These are phyloP conservation scores for Potamarius usumacintae DNA, from an alignment of 2,113 vertebrate genomes.

Conservation along the genomic window DNA sequence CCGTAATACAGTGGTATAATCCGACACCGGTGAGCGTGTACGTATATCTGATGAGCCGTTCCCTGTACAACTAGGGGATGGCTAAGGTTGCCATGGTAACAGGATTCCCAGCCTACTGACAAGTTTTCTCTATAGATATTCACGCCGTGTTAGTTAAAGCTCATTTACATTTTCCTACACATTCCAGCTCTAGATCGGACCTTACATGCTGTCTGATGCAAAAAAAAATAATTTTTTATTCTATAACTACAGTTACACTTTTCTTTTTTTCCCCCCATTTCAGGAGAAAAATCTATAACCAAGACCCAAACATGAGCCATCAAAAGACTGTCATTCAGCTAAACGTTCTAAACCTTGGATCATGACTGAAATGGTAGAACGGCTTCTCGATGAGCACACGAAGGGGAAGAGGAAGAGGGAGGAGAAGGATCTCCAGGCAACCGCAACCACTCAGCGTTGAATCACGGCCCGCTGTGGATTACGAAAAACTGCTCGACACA, in stretches of 20 bases:
- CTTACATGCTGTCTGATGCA: not conserved
- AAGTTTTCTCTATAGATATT: constrained; percentile 33
- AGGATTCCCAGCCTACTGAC: constrained; percentile 30
- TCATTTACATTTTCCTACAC: not conserved
- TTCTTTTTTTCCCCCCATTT: not conserved
- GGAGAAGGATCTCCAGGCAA: constrained; percentile 48
- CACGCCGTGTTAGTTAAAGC: constrained; percentile 10
- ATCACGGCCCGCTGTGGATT: constrained; percentile 31
- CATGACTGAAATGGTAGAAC: not conserved
- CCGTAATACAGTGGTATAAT: constrained; percentile 30
- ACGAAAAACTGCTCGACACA: constrained; percentile 8
- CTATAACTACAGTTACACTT: not conserved
- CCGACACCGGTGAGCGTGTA: constrained; percentile 14
- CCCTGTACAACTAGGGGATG: constrained; percentile 26
- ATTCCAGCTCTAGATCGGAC: not conserved
- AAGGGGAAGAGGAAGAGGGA: constrained; percentile 29
- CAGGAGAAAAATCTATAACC: not conserved
- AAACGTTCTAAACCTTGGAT: not conserved
- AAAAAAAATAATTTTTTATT: not conserved
- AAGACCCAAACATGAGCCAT: not conserved
- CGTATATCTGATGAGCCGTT: constrained; percentile 24
- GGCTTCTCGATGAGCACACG: constrained; percentile 14
- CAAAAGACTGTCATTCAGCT: not conserved
- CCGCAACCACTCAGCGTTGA: constrained; percentile 34
- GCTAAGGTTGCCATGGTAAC: constrained; percentile 50